Evolutionary conservation across 2,113 vertebrate species (phyloP).

Genomic region (Dasyornis broadbenti): DNA sequence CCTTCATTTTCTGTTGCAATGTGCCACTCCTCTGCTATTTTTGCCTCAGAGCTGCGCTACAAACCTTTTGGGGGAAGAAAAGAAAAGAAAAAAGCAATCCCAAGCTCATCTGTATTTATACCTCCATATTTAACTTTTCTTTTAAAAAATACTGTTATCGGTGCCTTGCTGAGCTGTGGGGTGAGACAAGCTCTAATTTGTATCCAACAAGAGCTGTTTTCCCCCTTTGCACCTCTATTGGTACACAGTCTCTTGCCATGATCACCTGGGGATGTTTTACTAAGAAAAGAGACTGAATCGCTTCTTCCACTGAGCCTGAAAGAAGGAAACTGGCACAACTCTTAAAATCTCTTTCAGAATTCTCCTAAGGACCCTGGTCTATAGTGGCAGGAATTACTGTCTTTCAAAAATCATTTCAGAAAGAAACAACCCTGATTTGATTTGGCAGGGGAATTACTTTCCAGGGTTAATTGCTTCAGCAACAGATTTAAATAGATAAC

Average conservation of each 20-base stretch:
- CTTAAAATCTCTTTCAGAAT: background rate
- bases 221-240: background rate
- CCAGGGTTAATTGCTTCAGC: constrained; percentile 25
- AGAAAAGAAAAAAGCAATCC: background rate
- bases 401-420: background rate
- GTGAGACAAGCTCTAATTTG: background rate
- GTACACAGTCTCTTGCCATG: background rate
- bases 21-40: background rate
- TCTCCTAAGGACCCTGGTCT: background rate
- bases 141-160: background rate
- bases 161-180: background rate
- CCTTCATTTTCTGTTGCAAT: background rate
- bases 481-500: background rate
- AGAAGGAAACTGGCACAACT: background rate
- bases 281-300: background rate
- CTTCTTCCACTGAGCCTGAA: background rate
- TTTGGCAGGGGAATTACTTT: background rate
- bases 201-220: background rate
- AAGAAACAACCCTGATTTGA: background rate
- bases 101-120: background rate
- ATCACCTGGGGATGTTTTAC: background rate
- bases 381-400: background rate
- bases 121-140: background rate
- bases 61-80: background rate
- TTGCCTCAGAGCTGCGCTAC: background rate